These are phyloP conservation scores for Oreortyx pictus DNA, from an alignment of 2,797 vertebrate species.

Conservation along the genomic window DNA sequence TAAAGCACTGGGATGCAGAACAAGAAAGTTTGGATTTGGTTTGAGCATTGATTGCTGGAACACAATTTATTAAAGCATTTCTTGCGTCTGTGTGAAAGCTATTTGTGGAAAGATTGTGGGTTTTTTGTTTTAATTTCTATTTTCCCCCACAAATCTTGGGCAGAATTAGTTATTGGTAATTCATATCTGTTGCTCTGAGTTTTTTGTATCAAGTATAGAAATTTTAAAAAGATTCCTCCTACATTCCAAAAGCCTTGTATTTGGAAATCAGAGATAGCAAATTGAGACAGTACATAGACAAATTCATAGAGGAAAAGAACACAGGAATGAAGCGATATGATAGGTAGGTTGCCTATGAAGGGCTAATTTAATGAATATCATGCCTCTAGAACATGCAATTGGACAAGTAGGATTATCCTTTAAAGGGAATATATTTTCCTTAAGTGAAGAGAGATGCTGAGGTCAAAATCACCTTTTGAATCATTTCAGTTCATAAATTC, in stretches of 20 bases:
- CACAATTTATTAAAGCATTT: not conserved
- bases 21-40: not conserved
- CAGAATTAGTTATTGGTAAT: not conserved
- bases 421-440: constrained; percentile 11
- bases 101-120: not conserved
- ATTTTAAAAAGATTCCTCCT: not conserved
- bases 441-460: not conserved
- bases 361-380: not conserved
- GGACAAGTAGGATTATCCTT: not conserved
- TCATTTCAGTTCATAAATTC: constrained; percentile 38
- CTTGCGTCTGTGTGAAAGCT: not conserved
- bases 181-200: not conserved
- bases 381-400: not conserved
- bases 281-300: fast-evolving
- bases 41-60: not conserved
- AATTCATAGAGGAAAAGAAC: not conserved
- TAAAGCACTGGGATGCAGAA: not conserved
- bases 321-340: not conserved
- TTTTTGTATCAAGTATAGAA: not conserved
- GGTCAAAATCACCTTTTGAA: fast-evolving
- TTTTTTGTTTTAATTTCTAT: not conserved
- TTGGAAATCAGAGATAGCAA: not conserved
- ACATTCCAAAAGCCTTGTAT: not conserved
- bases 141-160: not conserved
- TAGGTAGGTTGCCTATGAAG: not conserved